Conservation (phyloP, 1,140 invertebrate genomes). For the Drosophila prosaltans region DNA sequence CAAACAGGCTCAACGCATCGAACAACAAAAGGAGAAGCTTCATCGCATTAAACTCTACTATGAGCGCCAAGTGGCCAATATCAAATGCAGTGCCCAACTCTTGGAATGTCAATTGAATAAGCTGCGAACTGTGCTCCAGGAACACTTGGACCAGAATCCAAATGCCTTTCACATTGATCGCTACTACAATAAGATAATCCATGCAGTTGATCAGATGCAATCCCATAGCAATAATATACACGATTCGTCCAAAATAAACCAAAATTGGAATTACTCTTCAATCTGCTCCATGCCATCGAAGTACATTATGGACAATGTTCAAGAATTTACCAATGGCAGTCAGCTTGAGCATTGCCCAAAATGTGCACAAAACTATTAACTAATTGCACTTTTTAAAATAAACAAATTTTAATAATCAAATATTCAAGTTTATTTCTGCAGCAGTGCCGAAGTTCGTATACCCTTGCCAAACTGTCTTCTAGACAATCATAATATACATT, state of each 20-base stretch:
- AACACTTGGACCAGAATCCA: background rate
- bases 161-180: background rate
- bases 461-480: no score
- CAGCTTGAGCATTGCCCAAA: conserved; percentile 1
- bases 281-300: background rate
- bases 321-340: background rate
- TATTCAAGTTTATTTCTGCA: no score
- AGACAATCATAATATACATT: no score
- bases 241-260: background rate
- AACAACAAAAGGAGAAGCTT: conserved; percentile 25
- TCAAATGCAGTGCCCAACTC: conserved; percentile 36
- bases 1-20: conserved; percentile 33
- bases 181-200: conserved; percentile 27
- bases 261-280: background rate
- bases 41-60: conserved; percentile 24
- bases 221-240: background rate
- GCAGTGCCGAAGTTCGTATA: no score
- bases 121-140: background rate
- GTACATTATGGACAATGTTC: conserved; percentile 20
- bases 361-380: background rate
- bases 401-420: background rate
- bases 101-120: conserved; percentile 34
- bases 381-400: background rate
- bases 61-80: conserved; percentile 45
- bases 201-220: conserved; percentile 24